These are phyloP conservation scores for Caenorhabditis brenneri DNA, from an alignment of 1,140 invertebrate genomes.

Conservation along the genomic window DNA sequence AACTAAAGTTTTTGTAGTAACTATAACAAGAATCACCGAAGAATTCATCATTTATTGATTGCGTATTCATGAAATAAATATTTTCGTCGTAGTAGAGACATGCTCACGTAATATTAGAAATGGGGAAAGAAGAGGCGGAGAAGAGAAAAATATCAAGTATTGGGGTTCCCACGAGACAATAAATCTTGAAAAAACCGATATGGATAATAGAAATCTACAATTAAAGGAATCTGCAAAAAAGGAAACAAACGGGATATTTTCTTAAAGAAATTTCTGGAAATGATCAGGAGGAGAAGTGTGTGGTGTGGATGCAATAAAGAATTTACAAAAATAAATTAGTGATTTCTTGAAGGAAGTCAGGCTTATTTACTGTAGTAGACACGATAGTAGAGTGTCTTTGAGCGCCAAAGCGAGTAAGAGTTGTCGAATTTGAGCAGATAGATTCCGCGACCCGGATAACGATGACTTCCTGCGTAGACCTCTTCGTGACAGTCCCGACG, in stretches of 20 bases:
- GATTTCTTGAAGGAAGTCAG: not conserved
- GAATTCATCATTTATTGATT: too few relatives aligned
- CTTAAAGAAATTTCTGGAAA: not conserved
- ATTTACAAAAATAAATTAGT: not conserved
- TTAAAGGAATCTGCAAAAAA: not conserved
- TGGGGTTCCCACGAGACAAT: not conserved
- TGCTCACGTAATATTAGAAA: not conserved
- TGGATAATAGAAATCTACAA: not conserved
- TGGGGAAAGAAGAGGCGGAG: not conserved
- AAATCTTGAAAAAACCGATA: not conserved
- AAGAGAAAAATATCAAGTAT: not conserved
- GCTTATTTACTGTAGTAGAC: constrained; percentile 85
- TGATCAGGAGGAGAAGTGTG: not conserved
- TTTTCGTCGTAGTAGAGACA: too few relatives aligned
- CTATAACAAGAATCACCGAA: too few relatives aligned
- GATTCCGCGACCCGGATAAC: constrained; percentile 90
- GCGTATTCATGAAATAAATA: too few relatives aligned
- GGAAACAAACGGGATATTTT: not conserved
- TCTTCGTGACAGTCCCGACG: constrained; percentile 93
- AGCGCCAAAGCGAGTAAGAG: constrained; percentile 97
- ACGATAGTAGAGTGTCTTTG: constrained; percentile 97
- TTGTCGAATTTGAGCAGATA: constrained; percentile 99
- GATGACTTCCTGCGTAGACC: constrained; percentile 92
- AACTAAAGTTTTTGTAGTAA: too few relatives aligned
- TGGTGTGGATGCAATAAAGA: not conserved